These are phyloP conservation scores for Liopterus haemorrhoidalis DNA, from an alignment of 2,888 invertebrate species.

Conservation along the genomic window DNA sequence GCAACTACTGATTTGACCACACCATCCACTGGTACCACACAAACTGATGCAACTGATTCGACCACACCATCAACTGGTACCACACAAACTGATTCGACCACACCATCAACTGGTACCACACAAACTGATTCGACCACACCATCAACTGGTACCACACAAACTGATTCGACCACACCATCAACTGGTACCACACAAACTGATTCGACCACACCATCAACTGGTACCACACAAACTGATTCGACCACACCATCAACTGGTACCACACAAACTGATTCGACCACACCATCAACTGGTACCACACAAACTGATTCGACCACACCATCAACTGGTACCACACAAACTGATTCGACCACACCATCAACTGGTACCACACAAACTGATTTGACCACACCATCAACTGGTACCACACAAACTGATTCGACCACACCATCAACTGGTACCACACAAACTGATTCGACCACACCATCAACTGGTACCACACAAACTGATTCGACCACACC, in stretches of 20 bases:
- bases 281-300: not conserved
- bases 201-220: not conserved
- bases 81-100: not conserved
- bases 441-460: too few relatives aligned
- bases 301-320: not conserved
- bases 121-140: not conserved
- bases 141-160: not conserved
- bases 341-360: not conserved
- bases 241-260: not conserved
- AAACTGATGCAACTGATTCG: not conserved
- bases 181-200: not conserved
- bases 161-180: not conserved
- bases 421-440: too few relatives aligned
- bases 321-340: conserved; percentile 1
- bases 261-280: not conserved
- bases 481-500: too few relatives aligned
- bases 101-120: not conserved
- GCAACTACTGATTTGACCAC: conserved; percentile 1
- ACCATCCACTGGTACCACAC: not conserved
- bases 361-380: not conserved
- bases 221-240: too few relatives aligned
- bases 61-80: not conserved
- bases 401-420: not conserved
- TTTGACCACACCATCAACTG: not conserved
- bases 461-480: too few relatives aligned